Evolutionary conservation across 2,888 invertebrate species (phyloP), one percentile per base, ranked within the genome.

Genomic region (Mythimna albipuncta): DNA sequence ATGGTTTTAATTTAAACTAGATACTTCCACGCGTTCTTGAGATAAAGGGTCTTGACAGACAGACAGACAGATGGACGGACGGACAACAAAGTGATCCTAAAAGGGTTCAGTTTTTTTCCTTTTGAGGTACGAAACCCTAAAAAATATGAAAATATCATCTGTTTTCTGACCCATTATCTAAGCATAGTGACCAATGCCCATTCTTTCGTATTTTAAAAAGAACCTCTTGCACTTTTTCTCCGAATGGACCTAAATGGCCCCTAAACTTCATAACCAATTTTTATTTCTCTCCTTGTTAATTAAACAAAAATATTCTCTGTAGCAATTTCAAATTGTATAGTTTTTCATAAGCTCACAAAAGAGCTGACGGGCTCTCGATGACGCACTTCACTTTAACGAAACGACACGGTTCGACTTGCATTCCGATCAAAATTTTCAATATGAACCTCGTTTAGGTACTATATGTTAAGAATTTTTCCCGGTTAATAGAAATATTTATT

Each of bases 321-420:
- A 41, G 13, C 47, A 21, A 75, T 47, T 57, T 55, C n/a, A 38
- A 6, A 19, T 26, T 64, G 55, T 50, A 66, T 65, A 50, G 69
- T 52, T 47, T 77, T 74, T 74, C 52, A 68, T 77, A 68, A 68
- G 61, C 77, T 50, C 32, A 75, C 54, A 41, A 50, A 77, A 59
- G 73, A 77, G 72, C 77, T 77, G 69, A 44, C 77, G 59, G 61
- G 38, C 69, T 69, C 69, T 74, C 77, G 54, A 77, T 61, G 57
- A 21, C 50, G 68, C 32, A 67, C 72, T 73, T 77, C 68, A 73
- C 41, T 57, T 0, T 21, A 13, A 32, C 26, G 19, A 76, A 21
- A 57, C 13, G 57, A 77, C 77, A 50, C 50, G 9, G 13, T 35
- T 57, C 11, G 41, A 50, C 13, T 77, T 73, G 41, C 69, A 67